Base-by-base conservation (phyloP, 2,797 vertebrate species). In the Holocentrus rufus region DNA sequence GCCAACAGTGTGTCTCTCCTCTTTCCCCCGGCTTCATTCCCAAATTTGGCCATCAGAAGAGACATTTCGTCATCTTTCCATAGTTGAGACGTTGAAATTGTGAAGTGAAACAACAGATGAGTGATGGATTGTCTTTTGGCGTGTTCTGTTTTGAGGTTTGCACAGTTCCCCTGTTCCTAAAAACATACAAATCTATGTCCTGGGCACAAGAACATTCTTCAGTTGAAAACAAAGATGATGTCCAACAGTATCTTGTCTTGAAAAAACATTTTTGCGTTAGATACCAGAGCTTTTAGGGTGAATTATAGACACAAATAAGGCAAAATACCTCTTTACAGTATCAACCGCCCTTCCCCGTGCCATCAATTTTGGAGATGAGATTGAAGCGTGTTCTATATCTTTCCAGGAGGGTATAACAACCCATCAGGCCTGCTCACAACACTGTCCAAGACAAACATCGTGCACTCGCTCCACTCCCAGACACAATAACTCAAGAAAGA, bases 381-480 rank as follows among this genome's bases (percentile, higher is more conserved):
- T 61, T 54, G n/a, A 58, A 53, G 66, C 30, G 9, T 68, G 34
- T 22, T 14, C 2, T 20, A 18, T 47, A 1, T 6, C 36, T 65
- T 58, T 64, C 36, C 55, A 54, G 18, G 30, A 25, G 9, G 53
- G 23, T 63, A 25, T 22, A 65, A 80, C 23, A 72, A 59, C 66
- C 46, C 17, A 65, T 65, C n/a, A 4, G 15, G n/a, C 71, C 27
- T 34, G 46, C 65, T 83, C 63, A 72, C 22, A 66, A 23, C 66
- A 18, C 27, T 1, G 56, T 74, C 85, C 72, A 87, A 78, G 59
- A 60, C 76, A 76, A 82, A 81, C 62, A 68, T 2, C 4, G 1
- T 36, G 13, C 65, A 3, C 14, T 76, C 25, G 65, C 57, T 34
- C 47, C 6, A 5, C 17, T 58, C n/a, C 17, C 36, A 63, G 62